Evolutionary conservation across 2,113 vertebrate species (phyloP).

Genomic region (Uria aalge): DNA sequence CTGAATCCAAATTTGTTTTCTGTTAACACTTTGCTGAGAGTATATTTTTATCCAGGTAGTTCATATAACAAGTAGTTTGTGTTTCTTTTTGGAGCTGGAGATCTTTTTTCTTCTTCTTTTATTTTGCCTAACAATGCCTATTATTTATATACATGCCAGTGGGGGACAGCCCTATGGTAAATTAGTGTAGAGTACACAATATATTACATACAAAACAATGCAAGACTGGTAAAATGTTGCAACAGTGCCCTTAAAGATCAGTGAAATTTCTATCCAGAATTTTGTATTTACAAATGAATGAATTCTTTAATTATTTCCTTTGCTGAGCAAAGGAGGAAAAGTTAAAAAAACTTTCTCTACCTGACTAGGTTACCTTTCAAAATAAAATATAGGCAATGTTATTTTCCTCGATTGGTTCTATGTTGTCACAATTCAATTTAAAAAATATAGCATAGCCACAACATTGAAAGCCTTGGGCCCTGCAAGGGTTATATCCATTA

Average conservation of each 20-base stretch:
- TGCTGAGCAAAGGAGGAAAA: neutral
- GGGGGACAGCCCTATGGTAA: neutral
- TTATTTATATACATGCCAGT: neutral
- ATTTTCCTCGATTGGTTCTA: neutral
- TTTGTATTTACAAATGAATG: neutral
- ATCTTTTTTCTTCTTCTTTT: neutral
- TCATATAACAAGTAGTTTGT: neutral
- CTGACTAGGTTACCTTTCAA: neutral
- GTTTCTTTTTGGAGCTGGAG: neutral
- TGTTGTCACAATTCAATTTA: neutral
- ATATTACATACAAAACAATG: neutral
- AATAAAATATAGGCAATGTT: neutral
- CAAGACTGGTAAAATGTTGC: neutral
- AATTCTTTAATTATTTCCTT: neutral
- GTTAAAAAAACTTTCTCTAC: neutral
- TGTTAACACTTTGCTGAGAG: neutral
- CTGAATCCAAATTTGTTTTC: neutral
- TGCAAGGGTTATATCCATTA: neutral
- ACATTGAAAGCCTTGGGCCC: neutral
- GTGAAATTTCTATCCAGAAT: neutral
- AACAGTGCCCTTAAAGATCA: neutral
- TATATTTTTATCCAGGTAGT: neutral
- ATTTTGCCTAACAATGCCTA: neutral
- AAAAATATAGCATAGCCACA: neutral
- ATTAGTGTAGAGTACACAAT: neutral